A percentile compares a stretch with the other conserved stretches of the same genome.
Conservation (phyloP, 1,140 invertebrate species). For the Spodoptera frugiperda region DNA sequence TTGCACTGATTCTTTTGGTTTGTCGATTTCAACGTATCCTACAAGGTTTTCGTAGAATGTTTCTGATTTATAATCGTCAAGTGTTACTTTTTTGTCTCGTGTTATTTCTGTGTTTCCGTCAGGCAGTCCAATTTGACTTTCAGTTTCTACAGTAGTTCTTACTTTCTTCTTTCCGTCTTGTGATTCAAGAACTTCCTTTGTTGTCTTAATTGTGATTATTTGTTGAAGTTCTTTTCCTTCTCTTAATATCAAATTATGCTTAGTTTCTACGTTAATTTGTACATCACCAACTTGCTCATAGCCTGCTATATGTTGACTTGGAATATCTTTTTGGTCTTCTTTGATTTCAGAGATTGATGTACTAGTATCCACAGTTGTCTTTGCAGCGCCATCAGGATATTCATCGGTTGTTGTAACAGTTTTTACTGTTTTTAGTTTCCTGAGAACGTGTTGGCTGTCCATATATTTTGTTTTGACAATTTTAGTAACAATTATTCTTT, state of each 20-base stretch:
- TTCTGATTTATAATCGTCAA: slow-evolving; percentile 73
- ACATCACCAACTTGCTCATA: slow-evolving; percentile 71
- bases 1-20: slow-evolving; percentile 66
- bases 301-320: slow-evolving; percentile 57
- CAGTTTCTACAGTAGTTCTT: slow-evolving; percentile 76
- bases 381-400: slow-evolving; percentile 69
- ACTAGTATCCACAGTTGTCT: slow-evolving; percentile 68
- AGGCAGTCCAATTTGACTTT: slow-evolving; percentile 77
- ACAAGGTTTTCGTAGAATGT: slow-evolving; percentile 73
- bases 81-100: slow-evolving; percentile 81
- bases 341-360: slow-evolving; percentile 70
- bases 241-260: slow-evolving; percentile 67
- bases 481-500: slow-evolving; percentile 63
- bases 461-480: slow-evolving; percentile 66
- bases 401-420: slow-evolving; percentile 66
- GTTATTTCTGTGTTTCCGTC: slow-evolving; percentile 77
- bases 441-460: slow-evolving; percentile 59
- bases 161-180: slow-evolving; percentile 74
- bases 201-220: slow-evolving; percentile 80
- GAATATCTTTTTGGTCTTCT: slow-evolving; percentile 46
- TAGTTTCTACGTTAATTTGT: slow-evolving; percentile 70
- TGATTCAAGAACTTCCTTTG: slow-evolving; percentile 77
- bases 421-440: slow-evolving; percentile 75
- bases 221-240: slow-evolving; percentile 75
- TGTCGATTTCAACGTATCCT: slow-evolving; percentile 70